phyloP scores from a whole-genome alignment of 2,888 invertebrate genomes.

The Iselma pallidipennis region DNA sequence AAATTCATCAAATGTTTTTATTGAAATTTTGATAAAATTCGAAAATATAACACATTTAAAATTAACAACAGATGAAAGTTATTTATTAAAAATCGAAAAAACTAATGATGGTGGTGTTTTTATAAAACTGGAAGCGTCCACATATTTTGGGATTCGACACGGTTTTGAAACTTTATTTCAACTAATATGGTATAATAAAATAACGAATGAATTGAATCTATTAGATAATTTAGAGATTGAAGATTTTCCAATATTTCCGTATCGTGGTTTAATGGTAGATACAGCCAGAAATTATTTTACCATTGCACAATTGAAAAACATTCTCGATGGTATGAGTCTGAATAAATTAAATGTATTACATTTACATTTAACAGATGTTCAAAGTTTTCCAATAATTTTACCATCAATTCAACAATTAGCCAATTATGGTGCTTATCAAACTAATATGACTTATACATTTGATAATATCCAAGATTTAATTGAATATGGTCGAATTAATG shows the following conservation, averaged over 20 bases:
- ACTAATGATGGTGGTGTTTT: slow-evolving; percentile 61
- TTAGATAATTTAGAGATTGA: slow-evolving; percentile 66
- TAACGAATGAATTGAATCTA: slow-evolving; percentile 62
- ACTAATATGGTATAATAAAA: slow-evolving; percentile 73
- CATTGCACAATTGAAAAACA: slow-evolving; percentile 67
- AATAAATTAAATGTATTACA: slow-evolving; percentile 89
- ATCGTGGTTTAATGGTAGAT: slow-evolving; percentile 85
- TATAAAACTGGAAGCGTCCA: slow-evolving; percentile 62
- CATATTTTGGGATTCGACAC: slow-evolving; percentile 76
- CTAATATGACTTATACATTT: slow-evolving; percentile 66
- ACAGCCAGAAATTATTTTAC: slow-evolving; percentile 87
- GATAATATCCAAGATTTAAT: slow-evolving; percentile 72
- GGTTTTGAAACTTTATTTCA: slow-evolving; percentile 75
- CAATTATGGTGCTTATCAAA: slow-evolving; percentile 81
- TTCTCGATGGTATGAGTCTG: slow-evolving; percentile 84
- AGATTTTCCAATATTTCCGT: slow-evolving; percentile 77
- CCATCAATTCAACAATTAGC: slow-evolving; percentile 73
- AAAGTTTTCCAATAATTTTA: slow-evolving; percentile 85
- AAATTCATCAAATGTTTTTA: slow-evolving; percentile 8
- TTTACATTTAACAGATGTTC: slow-evolving; percentile 86
- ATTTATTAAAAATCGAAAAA: slow-evolving; percentile 47
- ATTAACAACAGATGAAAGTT: slow-evolving; percentile 72
- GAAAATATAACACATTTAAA: slow-evolving; percentile 57
- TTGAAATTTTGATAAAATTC: slow-evolving; percentile 4
- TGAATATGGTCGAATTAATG: slow-evolving; percentile 73